phyloP scores from a whole-genome alignment of 2,888 invertebrate genomes.

The Drosophila fungiperda region DNA sequence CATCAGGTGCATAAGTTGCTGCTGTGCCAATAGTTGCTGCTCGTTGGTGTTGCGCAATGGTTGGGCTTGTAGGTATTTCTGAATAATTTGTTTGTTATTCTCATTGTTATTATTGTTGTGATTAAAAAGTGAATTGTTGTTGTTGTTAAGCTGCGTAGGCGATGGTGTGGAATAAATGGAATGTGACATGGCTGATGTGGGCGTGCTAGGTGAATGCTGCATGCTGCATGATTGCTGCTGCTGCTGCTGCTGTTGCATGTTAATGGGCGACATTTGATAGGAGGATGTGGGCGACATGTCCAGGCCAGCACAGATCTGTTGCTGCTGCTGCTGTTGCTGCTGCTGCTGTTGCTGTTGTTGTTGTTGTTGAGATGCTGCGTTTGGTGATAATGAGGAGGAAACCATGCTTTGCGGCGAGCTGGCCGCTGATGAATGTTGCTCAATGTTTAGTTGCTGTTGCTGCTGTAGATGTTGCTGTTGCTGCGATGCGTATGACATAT shows the following conservation, averaged over 20 bases:
- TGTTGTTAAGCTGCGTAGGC: constrained; percentile 77
- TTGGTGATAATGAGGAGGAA: constrained; percentile 70
- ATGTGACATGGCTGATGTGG: constrained; percentile 63
- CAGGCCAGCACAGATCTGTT: constrained; percentile 66
- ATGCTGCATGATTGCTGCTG: constrained; percentile 71
- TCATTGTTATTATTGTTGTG: constrained; percentile 67
- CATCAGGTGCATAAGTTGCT: constrained; percentile 74
- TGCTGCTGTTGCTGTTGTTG: constrained; percentile 33
- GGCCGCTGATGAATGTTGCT: constrained; percentile 66
- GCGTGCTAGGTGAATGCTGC: constrained; percentile 69
- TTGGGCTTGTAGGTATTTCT: constrained; percentile 83
- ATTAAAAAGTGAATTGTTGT: constrained; percentile 66
- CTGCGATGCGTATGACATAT: constrained; percentile 72
- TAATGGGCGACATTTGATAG: constrained; percentile 78
- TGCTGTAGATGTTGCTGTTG: constrained; percentile 47
- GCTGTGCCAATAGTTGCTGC: constrained; percentile 71
- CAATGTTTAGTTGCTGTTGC: constrained; percentile 55
- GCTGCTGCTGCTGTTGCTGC: constrained; percentile 55
- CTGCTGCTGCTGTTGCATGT: constrained; percentile 66
- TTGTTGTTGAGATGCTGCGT: constrained; percentile 51
- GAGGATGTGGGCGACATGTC: constrained; percentile 72
- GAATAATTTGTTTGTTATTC: constrained; percentile 80
- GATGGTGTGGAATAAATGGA: constrained; percentile 79
- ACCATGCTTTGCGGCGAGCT: constrained; percentile 72
- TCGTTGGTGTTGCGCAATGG: constrained; percentile 63